Conservation (phyloP, 35 echinoderm and acorn worm species). For the Acanthaster planci region DNA sequence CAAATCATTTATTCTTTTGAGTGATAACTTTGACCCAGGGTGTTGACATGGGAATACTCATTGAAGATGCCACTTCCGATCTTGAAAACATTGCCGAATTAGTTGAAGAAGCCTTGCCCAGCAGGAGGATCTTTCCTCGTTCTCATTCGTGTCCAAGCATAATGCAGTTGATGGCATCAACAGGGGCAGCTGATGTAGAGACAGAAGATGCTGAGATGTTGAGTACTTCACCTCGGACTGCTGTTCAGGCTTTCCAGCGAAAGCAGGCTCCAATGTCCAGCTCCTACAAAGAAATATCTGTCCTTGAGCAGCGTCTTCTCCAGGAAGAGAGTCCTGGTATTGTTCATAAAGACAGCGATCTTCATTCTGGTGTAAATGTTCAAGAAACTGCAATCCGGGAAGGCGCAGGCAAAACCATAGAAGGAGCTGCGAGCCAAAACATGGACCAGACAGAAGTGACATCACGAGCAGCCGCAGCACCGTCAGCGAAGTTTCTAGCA, state of each 20-base stretch:
- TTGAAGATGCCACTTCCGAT: background rate
- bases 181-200: background rate
- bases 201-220: background rate
- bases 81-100: background rate
- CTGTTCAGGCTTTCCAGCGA: constrained; percentile 43
- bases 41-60: background rate
- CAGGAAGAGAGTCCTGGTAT: constrained; percentile 1
- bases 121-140: constrained; percentile 22
- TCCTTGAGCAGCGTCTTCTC: constrained; percentile 48
- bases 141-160: constrained; percentile 63
- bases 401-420: background rate
- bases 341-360: background rate
- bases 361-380: background rate
- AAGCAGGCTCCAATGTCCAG: constrained; percentile 59
- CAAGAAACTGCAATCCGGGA: background rate
- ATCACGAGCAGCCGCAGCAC: background rate
- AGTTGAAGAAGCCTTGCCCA: background rate
- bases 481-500: background rate
- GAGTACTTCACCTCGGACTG: constrained; percentile 60
- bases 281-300: constrained; percentile 76
- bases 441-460: background rate
- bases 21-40: background rate
- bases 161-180: background rate
- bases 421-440: background rate
- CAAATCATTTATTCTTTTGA: no score